A percentile compares a stretch with the other conserved stretches of the same genome.
Evolutionary conservation across 1,140 invertebrate species (phyloP).

Genomic region (Lepidostoma basale): DNA sequence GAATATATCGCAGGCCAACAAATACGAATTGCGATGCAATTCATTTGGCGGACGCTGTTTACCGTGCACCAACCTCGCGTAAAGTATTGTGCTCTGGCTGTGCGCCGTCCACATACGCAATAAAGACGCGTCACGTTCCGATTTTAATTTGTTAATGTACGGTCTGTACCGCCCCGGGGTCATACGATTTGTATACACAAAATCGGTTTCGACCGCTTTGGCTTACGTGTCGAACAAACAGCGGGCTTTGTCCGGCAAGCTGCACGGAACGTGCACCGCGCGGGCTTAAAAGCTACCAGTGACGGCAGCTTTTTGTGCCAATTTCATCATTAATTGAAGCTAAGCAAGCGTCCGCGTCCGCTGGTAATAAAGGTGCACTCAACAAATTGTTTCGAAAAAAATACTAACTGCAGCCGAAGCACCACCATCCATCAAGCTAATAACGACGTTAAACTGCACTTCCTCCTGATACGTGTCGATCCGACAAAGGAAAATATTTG

Average conservation of each 20-base stretch:
- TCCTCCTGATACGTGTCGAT: too few species aligned
- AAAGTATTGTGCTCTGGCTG: too few species aligned
- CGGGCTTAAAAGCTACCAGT: slow-evolving; percentile 7
- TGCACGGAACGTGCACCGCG: slow-evolving; percentile 1
- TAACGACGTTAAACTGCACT: too few species aligned
- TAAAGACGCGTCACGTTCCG: slow-evolving; percentile 23
- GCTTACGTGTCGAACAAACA: slow-evolving; percentile 38
- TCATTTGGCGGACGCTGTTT: too few species aligned
- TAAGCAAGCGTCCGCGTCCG: neutral
- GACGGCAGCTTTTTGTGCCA: slow-evolving; percentile 5
- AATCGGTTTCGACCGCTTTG: slow-evolving; percentile 30
- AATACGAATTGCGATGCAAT: too few species aligned
- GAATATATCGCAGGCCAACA: too few species aligned
- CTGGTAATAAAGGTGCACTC: slow-evolving; percentile 18
- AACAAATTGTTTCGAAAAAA: slow-evolving; percentile 2
- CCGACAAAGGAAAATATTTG: too few species aligned
- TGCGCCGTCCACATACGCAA: slow-evolving; percentile 25
- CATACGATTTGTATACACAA: slow-evolving; percentile 22
- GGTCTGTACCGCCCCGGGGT: slow-evolving; percentile 9
- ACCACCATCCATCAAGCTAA: too few species aligned
- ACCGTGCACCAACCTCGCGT: too few species aligned
- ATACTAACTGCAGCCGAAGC: too few species aligned
- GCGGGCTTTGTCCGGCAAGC: slow-evolving; percentile 24
- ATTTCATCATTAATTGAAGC: slow-evolving; percentile 18
- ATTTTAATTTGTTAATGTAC: slow-evolving; percentile 46